Percentiles rank a stretch among this genome's conserved stretches.
Conservation (phyloP, 2,113 vertebrate species). For the Arizona elegans region DNA sequence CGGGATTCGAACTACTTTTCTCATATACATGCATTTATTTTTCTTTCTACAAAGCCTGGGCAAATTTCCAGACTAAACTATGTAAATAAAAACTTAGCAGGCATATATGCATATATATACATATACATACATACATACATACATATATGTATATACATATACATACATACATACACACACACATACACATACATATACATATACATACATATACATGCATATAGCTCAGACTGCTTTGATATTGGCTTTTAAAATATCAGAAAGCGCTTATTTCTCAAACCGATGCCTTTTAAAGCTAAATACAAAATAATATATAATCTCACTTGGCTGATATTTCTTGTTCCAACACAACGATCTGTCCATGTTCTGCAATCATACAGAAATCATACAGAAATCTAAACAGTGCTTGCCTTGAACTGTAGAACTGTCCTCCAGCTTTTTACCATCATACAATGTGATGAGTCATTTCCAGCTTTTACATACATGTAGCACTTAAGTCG, state of each 20-base stretch:
- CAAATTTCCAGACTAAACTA: background rate
- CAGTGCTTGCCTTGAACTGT: background rate
- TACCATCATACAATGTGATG: background rate
- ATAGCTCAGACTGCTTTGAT: background rate
- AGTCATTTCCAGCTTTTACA: conserved; percentile 8
- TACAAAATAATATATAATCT: background rate
- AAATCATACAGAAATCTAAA: background rate
- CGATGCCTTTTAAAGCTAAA: background rate
- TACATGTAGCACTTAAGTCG: background rate
- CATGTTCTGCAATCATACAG: background rate
- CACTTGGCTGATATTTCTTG: background rate
- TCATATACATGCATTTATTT: background rate
- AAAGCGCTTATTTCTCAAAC: background rate
- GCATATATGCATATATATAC: too few species aligned
- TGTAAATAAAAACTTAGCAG: background rate
- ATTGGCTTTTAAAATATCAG: background rate
- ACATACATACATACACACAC: background rate
- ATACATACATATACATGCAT: too few species aligned
- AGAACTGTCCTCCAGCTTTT: background rate
- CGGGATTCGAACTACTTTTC: background rate
- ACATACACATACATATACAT: background rate
- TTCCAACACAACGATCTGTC: background rate
- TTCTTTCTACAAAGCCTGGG: background rate
- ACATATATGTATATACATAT: too few species aligned
- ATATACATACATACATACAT: too few species aligned